Base-by-base conservation (phyloP, 2,113 vertebrate species). In the Beaufortia kweichowensis region DNA sequence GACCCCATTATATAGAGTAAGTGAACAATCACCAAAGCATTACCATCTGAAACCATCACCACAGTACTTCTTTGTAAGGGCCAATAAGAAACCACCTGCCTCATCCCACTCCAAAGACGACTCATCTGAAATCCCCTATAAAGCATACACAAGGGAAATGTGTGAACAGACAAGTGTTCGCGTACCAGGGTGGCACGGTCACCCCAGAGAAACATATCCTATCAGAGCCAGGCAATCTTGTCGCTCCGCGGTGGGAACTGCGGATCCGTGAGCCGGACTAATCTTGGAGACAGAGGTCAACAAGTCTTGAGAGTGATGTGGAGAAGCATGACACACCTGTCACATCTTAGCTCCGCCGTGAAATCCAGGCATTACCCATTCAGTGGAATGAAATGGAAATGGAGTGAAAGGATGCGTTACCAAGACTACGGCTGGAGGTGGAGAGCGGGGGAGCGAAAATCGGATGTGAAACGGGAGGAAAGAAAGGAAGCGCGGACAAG, bases 241-340 rank as follows among this genome's bases (percentile, higher is more conserved):
- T 89, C 86, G 83, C 61, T 86, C 81, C 76, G 11, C 26, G 76
- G 73, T 76, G 31, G 72, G 28, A 74, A 43, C 59, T 15, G 48
- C 41, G 62, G 50, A 79, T 41, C 66, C 41, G 66, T 60, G 61
- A 33, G 67, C 83, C 71, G n/a, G 59, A 88, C 82, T 85, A 85
- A 87, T 87, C 85, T 85, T 76, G 50, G 41, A 87, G 86, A 87
- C 89, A 90, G 89, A 88, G 90, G 88, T 90, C 88, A 87, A 82
- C 79, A 82, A 86, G 87, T 90, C 81, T 84, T 85, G 82, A 85
- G 66, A 78, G 81, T 84, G 86, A 89, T 79, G 71, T 87, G 85
- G 84, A 82, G 87, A 81, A 78, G 83, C 57, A 60, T 85, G 86
- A 88, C 88, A 88, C 87, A 91, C 87, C 88, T 89, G 85, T 88